These are phyloP conservation scores for Parus major DNA, from an alignment of 2,113 vertebrate species.

Conservation along the genomic window DNA sequence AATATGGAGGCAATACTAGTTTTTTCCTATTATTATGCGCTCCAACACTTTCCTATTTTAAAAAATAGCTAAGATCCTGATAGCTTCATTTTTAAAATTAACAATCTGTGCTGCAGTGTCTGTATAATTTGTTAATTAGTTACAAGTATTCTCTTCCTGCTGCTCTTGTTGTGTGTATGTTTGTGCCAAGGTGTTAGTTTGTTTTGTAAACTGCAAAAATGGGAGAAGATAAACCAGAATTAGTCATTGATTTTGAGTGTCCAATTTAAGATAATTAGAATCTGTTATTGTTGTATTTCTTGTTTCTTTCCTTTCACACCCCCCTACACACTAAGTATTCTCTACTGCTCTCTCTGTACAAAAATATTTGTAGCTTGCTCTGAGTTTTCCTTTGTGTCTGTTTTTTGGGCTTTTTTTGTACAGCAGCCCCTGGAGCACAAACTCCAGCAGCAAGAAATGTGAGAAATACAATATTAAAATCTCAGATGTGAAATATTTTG, in stretches of 20 bases:
- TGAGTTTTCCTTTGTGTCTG: neutral
- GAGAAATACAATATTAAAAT: fast-evolving
- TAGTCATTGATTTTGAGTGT: neutral
- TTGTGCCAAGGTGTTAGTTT: neutral
- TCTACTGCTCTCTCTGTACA: neutral
- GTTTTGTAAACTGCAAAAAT: neutral
- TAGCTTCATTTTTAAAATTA: neutral
- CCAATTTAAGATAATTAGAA: neutral
- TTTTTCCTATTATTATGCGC: neutral
- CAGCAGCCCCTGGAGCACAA: neutral
- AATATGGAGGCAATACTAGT: neutral
- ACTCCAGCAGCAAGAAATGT: neutral
- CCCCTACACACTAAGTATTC: fast-evolving
- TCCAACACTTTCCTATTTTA: neutral
- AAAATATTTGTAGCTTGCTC: neutral
- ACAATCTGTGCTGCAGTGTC: neutral
- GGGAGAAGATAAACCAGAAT: neutral
- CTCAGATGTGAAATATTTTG: neutral
- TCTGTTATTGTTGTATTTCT: neutral
- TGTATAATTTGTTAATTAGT: neutral
- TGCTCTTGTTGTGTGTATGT: neutral
- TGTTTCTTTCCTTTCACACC: neutral
- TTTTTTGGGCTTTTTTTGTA: neutral
- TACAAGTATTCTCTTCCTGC: neutral
- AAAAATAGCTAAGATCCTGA: neutral